Percentiles rank a stretch among this genome's conserved stretches.
Evolutionary conservation across 2,797 vertebrate genomes (phyloP).

Genomic region (Sebastes iracundus): DNA sequence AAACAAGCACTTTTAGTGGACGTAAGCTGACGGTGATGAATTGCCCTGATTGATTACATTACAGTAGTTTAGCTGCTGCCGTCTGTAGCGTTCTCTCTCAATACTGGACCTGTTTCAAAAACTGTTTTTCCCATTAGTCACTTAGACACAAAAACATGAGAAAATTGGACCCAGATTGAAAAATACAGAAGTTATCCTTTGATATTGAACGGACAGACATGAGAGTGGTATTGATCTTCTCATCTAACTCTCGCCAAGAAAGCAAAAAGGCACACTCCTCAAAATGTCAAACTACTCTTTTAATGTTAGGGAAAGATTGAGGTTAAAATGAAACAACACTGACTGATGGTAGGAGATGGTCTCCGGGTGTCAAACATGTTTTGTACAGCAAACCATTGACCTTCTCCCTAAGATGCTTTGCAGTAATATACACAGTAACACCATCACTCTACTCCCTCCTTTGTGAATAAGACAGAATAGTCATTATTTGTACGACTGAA

Average conservation of each 20-base stretch:
- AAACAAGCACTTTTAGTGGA: background rate
- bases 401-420: background rate
- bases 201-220: background rate
- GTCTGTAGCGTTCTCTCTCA: background rate
- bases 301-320: background rate
- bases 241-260: background rate
- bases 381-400: background rate
- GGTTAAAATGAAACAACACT: background rate
- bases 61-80: background rate
- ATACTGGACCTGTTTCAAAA: background rate
- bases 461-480: background rate
- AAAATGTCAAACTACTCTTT: background rate
- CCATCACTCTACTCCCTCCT: background rate
- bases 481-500: background rate
- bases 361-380: background rate
- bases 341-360: background rate
- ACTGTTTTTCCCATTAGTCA: background rate
- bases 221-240: background rate
- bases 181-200: background rate
- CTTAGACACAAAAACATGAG: background rate
- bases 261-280: too few relatives aligned
- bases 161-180: background rate
- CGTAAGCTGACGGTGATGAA: background rate
- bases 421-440: background rate
- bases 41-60: background rate